Evolutionary conservation across 2,888 invertebrate genomes (phyloP), one percentile per base, ranked within the genome.

Genomic region (Augiades crinisus): DNA sequence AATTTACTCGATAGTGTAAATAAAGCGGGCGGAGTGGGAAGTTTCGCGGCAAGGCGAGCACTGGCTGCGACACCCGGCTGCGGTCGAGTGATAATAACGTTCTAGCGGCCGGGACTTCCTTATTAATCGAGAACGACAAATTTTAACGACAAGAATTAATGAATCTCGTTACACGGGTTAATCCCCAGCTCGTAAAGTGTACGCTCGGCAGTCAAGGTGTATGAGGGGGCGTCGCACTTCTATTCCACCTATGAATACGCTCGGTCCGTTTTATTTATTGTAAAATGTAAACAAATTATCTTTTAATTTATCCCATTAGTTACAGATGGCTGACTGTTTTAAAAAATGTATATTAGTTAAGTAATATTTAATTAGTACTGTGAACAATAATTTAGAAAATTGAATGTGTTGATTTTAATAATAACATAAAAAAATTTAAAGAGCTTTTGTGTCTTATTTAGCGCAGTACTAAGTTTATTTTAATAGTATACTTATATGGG

Each of bases 141-240:
- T 90, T 90, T 90, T 90, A 90, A 90, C 90, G 90, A 90, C 90
- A 90, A 88, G 89, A 90, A 90, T 90, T 90, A 90, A 90, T 90
- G 90, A 89, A 89, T 90, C 90, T 90, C 90, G 88, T 90, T 90
- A 90, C 88, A 86, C 74, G 90, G 90, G 90, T 90, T 90, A 90
- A 90, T 90, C 89, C 86, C 81, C 71, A 72, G 82, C 76, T 88
- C 90, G 90, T 90, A 89, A 89, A 90, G 84, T 82, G 82, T 81
- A 73, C 78, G 78, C 82, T 78, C 70, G 80, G 84, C 81, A 80
- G 84, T 82, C 80, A 82, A 82, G 86, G 82, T 81, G 80, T 72
- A 72, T 75, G 74, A 73, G 78, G 72, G 65, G 70, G 68, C 5
- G 22, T 53, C 57, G 55, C 13, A 30, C 21, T 43, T 43, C 33